Evolutionary conservation across 2,888 invertebrate species (phyloP), one percentile per base, ranked within the genome.

Genomic region (Hypena proboscidalis): DNA sequence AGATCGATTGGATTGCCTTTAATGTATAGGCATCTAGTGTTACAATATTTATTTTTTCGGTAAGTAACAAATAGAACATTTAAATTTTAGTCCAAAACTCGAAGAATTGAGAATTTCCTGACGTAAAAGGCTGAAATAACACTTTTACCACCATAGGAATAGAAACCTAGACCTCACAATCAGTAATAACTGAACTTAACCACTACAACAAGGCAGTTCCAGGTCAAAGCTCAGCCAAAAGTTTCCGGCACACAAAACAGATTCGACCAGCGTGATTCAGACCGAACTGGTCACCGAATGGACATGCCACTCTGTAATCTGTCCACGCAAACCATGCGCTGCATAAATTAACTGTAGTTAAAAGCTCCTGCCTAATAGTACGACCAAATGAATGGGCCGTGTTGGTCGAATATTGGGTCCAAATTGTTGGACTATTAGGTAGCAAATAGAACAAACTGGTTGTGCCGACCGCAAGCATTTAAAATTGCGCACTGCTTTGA

Each of bases 271-370:
- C 71, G 75, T 80, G 83, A 83, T 83, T 81, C 69, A 63, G 66
- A 59, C 51, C 72, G 68, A 77, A 75, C 72, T 70, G 70, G 56
- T 63, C 68, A 62, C 67, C 62, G 71, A 72, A 72, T 71, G 77
- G 74, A 78, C 78, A 75, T 73, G 68, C 79, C 76, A 74, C 83
- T 88, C 86, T 87, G 85, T 88, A 87, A 88, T 89, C 87, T 88
- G 87, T 84, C 85, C 77, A 67, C 65, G n/a, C 74, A 77, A 85
- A 79, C 82, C 84, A 81, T 84, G 84, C 77, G 63, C 79, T 82
- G 87, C 85, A 89, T 88, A 88, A 86, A 86, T 88, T 88, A 84
- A 80, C 81, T 77, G 77, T 81, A 85, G 87, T 88, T 89, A 88
- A 86, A 88, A 86, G 85, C 85, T 74, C 77, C 83, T 81, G n/a